Conservation (phyloP, 2,113 vertebrate species). For the Gallinago undulata region DNA sequence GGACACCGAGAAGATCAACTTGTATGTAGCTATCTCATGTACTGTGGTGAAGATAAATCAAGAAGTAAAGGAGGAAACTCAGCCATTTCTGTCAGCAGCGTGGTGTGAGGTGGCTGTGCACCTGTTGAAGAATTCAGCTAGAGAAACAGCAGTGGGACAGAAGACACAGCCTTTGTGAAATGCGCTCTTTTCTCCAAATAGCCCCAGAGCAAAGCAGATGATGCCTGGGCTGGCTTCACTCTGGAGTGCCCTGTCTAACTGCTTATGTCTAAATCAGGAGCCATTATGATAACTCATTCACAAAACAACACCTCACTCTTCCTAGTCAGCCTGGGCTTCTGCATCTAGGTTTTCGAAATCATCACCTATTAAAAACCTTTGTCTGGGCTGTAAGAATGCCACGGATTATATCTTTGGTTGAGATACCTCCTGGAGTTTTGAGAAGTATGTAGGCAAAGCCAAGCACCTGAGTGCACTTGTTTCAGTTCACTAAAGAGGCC, state of each 20-base stretch:
- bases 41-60: not conserved
- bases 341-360: not conserved
- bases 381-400: not conserved
- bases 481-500: not conserved
- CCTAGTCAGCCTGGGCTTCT: not conserved
- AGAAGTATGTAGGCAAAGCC: not conserved
- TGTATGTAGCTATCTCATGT: not conserved
- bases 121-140: not conserved
- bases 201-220: not conserved
- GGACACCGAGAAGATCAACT: not conserved
- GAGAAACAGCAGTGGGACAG: not conserved
- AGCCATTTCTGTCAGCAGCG: not conserved
- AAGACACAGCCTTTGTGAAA: not conserved
- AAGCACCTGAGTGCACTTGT: not conserved
- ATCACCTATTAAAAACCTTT: not conserved
- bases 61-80: not conserved
- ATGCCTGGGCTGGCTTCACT: not conserved
- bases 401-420: not conserved
- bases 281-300: not conserved
- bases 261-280: not conserved
- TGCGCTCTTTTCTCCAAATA: not conserved
- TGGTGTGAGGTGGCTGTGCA: not conserved
- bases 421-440: not conserved
- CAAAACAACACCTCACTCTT: not conserved
- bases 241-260: not conserved